Evolutionary conservation across 2,113 vertebrate species (phyloP).

Genomic region (Etia nguti): DNA sequence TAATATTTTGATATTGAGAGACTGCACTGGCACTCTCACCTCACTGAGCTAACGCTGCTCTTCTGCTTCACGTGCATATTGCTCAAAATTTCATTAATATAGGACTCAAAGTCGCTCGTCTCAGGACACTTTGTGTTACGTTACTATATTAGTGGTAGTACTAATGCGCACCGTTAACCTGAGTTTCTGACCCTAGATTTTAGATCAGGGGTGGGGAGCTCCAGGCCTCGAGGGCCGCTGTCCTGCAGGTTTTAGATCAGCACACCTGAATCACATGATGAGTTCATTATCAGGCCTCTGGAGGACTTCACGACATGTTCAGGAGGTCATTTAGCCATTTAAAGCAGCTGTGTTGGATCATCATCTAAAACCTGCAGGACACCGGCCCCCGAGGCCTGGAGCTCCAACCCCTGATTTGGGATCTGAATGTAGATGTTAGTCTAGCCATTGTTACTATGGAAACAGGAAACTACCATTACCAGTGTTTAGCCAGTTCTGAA

Average conservation of each 20-base stretch:
- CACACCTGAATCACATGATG: background rate
- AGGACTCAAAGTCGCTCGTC: background rate
- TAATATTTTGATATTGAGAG: background rate
- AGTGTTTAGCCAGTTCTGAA: background rate
- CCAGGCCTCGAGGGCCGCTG: background rate
- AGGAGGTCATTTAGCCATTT: background rate
- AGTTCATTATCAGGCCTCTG: background rate
- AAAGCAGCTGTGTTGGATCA: background rate
- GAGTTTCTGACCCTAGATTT: background rate
- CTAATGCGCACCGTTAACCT: background rate
- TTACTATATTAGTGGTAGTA: fast-evolving
- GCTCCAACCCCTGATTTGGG: background rate
- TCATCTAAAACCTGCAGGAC: background rate
- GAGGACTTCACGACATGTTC: fast-evolving
- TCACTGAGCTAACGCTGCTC: background rate
- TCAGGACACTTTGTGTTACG: background rate
- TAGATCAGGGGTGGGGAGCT: background rate
- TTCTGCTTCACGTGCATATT: fast-evolving
- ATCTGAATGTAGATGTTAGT: background rate
- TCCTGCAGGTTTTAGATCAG: background rate
- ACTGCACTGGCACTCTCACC: background rate
- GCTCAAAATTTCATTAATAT: background rate
- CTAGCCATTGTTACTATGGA: background rate
- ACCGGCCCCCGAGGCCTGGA: background rate
- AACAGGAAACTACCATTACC: background rate